These are phyloP conservation scores for Crioceris asparagi DNA, from an alignment of 2,888 invertebrate genomes.

Conservation along the genomic window DNA sequence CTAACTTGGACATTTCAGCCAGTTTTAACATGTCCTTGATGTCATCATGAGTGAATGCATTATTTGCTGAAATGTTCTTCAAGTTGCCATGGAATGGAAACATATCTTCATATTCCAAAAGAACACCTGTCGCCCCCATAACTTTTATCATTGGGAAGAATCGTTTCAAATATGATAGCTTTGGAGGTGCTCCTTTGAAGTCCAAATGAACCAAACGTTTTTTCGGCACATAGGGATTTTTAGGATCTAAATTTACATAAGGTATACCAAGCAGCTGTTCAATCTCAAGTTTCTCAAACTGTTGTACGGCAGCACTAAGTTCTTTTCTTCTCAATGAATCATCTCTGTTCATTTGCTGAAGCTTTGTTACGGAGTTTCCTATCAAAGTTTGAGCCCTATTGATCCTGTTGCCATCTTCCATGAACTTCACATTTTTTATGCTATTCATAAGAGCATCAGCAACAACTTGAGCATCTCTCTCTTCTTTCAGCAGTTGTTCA, in stretches of 20 bases:
- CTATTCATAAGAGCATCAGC: conserved; percentile 24
- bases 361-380: conserved; percentile 20
- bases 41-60: conserved; percentile 48
- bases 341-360: conserved; percentile 31
- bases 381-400: conserved; percentile 14
- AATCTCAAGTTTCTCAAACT: conserved; percentile 23
- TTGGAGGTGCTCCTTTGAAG: conserved; percentile 67
- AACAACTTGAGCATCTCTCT: conserved; percentile 20
- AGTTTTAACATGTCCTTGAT: conserved; percentile 47
- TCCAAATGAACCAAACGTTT: conserved; percentile 61
- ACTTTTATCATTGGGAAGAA: conserved; percentile 47
- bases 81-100: conserved; percentile 60
- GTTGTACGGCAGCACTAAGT: conserved; percentile 12
- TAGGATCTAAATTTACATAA: conserved; percentile 34
- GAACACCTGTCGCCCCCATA: conserved; percentile 60
- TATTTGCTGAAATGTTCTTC: conserved; percentile 43
- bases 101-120: conserved; percentile 69
- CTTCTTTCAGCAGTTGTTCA: conserved; percentile 16
- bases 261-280: conserved; percentile 38
- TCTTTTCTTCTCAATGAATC: conserved; percentile 28
- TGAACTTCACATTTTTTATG: conserved; percentile 26
- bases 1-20: conserved; percentile 47
- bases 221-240: conserved; percentile 40
- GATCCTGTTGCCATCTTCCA: conserved; percentile 20
- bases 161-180: conserved; percentile 47